A percentile compares a stretch with the other conserved stretches of the same genome.
Evolutionary conservation across 2,797 vertebrate genomes (phyloP).

Genomic region (Gorsachius magnificus): DNA sequence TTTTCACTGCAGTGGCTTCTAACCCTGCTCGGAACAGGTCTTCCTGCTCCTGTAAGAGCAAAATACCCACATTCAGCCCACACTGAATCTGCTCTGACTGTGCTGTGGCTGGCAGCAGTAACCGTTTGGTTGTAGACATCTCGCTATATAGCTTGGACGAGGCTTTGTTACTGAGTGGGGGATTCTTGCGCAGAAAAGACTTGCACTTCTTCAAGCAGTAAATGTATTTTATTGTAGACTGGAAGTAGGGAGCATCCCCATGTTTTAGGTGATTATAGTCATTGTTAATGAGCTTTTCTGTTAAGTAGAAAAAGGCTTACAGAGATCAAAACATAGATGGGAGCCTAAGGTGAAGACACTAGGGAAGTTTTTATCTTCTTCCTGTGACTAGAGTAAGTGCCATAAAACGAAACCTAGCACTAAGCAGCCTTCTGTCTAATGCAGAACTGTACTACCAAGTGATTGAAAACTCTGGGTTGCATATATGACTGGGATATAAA

Average conservation of each 20-base stretch:
- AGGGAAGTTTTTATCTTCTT: not conserved
- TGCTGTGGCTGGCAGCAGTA: not conserved
- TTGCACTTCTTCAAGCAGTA: not conserved
- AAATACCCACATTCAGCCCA: not conserved
- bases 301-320: not conserved
- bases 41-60: not conserved
- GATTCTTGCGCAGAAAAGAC: not conserved
- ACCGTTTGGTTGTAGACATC: rapidly evolving
- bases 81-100: not conserved
- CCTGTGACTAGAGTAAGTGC: not conserved
- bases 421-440: not conserved
- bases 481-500: not conserved
- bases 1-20: not conserved
- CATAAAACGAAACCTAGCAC: not conserved
- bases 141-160: rapidly evolving
- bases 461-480: not conserved
- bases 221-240: not conserved
- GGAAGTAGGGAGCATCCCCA: not conserved
- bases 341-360: not conserved
- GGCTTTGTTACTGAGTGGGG: not conserved
- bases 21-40: not conserved
- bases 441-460: not conserved
- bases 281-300: not conserved
- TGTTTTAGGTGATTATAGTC: not conserved
- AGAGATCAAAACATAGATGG: not conserved